These are phyloP conservation scores for Heliopora coerulea DNA, from an alignment of 92 coral and sea anemone species.

Conservation along the genomic window DNA sequence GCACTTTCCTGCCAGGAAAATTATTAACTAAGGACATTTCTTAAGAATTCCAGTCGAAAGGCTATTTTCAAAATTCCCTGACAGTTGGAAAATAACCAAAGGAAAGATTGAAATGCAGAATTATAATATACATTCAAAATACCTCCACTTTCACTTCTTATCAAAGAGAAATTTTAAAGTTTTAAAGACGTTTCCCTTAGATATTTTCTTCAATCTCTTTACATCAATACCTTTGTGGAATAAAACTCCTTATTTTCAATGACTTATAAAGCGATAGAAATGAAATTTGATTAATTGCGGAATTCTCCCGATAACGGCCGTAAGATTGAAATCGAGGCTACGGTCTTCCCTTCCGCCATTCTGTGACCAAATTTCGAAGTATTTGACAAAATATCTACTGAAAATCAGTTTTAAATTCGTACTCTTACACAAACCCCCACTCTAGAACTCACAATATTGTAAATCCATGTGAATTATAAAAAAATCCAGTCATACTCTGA, in stretches of 20 bases:
- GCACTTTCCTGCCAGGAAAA: no score
- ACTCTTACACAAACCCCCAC: constrained; percentile 1
- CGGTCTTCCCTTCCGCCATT: constrained; percentile 27
- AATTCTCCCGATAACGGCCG: constrained; percentile 24
- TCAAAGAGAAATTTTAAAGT: no score
- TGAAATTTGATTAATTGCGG: background rate
- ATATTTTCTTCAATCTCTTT: no score
- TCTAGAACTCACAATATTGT: constrained; percentile 32
- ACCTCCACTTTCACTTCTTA: no score
- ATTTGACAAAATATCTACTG: background rate
- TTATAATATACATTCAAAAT: no score
- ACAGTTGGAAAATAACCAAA: no score
- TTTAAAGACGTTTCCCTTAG: no score
- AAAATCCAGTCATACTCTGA: constrained; percentile 2
- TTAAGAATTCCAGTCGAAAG: no score
- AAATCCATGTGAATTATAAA: constrained; percentile 16
- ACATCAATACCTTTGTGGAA: background rate
- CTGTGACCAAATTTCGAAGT: background rate
- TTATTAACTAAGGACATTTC: no score
- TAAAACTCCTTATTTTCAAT: background rate
- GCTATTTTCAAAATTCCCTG: no score
- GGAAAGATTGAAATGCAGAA: no score
- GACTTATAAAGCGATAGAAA: no score
- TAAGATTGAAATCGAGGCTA: constrained; percentile 20
- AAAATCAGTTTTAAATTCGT: background rate